These are phyloP conservation scores for Pammene aurita DNA, from an alignment of 2,888 invertebrate species.

Conservation along the genomic window DNA sequence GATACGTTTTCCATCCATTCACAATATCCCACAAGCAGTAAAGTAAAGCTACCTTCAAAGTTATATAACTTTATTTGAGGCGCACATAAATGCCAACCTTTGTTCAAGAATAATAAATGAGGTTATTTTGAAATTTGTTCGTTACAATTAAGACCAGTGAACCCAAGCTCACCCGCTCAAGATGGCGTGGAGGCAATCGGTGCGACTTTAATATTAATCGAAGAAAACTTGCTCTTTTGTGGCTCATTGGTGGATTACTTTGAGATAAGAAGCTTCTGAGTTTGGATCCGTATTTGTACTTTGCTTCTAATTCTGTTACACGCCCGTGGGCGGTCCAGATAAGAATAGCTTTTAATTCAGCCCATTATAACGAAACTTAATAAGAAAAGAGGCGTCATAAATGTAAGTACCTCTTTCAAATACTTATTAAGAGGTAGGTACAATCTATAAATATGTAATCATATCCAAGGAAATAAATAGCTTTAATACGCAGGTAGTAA, in stretches of 20 bases:
- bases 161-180: conserved; percentile 2
- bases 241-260: conserved; percentile 33
- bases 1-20: too few relatives aligned
- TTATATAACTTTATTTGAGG: too few relatives aligned
- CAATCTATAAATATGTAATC: too few relatives aligned
- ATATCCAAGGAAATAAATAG: too few relatives aligned
- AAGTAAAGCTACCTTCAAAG: too few relatives aligned
- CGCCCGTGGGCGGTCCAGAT: conserved; percentile 15
- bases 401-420: too few relatives aligned
- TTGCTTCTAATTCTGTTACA: conserved; percentile 19
- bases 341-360: conserved; percentile 8
- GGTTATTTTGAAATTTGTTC: background rate
- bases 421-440: too few relatives aligned
- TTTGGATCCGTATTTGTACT: conserved; percentile 29
- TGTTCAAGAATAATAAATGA: background rate
- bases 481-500: too few relatives aligned
- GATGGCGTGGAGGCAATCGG: conserved; percentile 27
- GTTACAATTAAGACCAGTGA: conserved; percentile 2
- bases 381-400: background rate
- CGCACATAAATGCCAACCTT: background rate
- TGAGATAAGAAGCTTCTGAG: conserved; percentile 30
- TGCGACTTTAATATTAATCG: conserved; percentile 37
- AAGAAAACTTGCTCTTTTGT: conserved; percentile 35
- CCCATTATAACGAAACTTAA: conserved; percentile 4
- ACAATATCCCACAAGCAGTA: too few relatives aligned